Evolutionary conservation across 1,140 invertebrate species (phyloP).

Genomic region (Aphaenogaster floridana): DNA sequence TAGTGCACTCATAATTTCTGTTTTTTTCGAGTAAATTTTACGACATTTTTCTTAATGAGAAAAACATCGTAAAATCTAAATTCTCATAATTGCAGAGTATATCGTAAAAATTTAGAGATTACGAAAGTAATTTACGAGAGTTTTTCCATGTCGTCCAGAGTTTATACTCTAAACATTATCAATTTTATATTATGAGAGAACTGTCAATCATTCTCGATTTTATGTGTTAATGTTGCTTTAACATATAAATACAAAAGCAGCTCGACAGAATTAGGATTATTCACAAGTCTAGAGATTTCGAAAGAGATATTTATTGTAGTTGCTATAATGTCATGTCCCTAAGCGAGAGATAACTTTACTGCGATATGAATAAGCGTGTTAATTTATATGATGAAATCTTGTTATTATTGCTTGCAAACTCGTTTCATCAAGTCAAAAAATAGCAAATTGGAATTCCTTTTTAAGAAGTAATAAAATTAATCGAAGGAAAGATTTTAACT

Average conservation of each 20-base stretch:
- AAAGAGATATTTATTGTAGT: conserved; percentile 3
- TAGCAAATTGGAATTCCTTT: background rate
- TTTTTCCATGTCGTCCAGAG: background rate
- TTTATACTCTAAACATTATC: background rate
- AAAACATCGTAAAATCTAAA: too few species aligned
- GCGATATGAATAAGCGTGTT: conserved; percentile 7
- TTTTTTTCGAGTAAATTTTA: background rate
- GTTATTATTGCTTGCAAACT: background rate
- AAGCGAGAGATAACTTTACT: conserved; percentile 22
- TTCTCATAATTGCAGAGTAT: too few species aligned
- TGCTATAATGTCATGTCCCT: background rate
- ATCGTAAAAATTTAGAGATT: too few species aligned
- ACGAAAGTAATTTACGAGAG: too few species aligned
- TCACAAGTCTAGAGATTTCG: background rate
- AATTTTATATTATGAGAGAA: background rate
- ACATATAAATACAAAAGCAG: background rate
- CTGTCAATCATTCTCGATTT: background rate
- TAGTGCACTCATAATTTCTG: background rate
- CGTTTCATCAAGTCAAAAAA: background rate
- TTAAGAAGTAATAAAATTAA: conserved; percentile 1
- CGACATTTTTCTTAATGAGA: too few species aligned
- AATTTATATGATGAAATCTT: background rate
- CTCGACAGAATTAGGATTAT: background rate
- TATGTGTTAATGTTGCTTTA: background rate
- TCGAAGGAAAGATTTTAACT: background rate